These are phyloP conservation scores for Dendropsophus ebraccatus DNA, from an alignment of 2,113 vertebrate genomes.

Conservation along the genomic window DNA sequence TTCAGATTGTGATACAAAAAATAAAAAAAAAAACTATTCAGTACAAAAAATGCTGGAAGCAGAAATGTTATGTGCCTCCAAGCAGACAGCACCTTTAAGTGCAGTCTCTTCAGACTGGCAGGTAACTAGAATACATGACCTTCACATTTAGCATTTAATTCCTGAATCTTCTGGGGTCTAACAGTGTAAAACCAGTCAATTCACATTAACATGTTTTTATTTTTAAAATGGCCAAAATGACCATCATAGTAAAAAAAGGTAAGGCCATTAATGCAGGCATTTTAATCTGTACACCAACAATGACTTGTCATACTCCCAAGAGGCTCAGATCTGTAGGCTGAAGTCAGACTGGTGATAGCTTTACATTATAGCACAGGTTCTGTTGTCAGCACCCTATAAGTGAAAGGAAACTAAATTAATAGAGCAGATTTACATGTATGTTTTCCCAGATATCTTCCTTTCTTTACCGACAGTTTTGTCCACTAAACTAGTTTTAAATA, in stretches of 20 bases:
- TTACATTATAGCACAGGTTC: constrained; percentile 86
- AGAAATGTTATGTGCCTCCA: constrained; percentile 59
- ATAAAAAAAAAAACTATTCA: no score
- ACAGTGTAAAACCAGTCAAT: constrained; percentile 65
- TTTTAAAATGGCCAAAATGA: constrained; percentile 57
- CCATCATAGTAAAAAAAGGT: constrained; percentile 66
- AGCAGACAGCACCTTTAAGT: constrained; percentile 67
- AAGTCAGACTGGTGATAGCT: constrained; percentile 62
- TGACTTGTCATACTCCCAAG: constrained; percentile 77
- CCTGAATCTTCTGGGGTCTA: constrained; percentile 56
- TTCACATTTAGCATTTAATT: constrained; percentile 59
- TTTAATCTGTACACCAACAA: constrained; percentile 75
- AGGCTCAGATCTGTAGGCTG: constrained; percentile 70
- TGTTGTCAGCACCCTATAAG: constrained; percentile 74
- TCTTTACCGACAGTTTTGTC: no score
- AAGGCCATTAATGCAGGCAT: constrained; percentile 76
- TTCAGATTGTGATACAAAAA: constrained; percentile 65
- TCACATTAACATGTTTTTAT: constrained; percentile 64
- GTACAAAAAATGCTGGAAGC: constrained; percentile 70
- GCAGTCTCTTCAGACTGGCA: constrained; percentile 30
- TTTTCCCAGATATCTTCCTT: no score
- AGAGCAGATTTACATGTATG: no score
- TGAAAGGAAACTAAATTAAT: constrained; percentile 19
- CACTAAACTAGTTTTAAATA: no score
- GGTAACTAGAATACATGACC: constrained; percentile 31